These are phyloP conservation scores for Melangyna quadrimaculata DNA, from an alignment of 2,888 invertebrate genomes.

Conservation along the genomic window DNA sequence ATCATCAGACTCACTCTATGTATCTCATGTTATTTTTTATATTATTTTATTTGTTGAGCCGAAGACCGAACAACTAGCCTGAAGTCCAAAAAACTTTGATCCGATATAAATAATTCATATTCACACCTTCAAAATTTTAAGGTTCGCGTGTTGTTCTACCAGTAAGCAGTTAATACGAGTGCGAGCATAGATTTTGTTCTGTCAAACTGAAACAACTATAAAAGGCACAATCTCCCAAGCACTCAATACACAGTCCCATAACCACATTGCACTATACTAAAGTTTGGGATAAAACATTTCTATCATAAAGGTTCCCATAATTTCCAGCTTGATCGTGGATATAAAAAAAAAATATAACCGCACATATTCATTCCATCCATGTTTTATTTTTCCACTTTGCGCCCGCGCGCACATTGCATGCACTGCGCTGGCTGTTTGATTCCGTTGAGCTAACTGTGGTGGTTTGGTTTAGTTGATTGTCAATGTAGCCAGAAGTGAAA, in stretches of 20 bases:
- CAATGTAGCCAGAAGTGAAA: constrained; percentile 71
- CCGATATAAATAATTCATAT: constrained; percentile 67
- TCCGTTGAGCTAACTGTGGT: constrained; percentile 1
- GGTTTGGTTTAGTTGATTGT: constrained; percentile 50
- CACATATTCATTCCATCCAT: constrained; percentile 19
- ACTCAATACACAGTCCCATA: not conserved
- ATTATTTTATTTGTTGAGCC: constrained; percentile 6
- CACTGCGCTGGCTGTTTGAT: not conserved
- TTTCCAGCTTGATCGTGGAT: constrained; percentile 34
- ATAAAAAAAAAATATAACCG: too few relatives aligned
- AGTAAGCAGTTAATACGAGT: not conserved
- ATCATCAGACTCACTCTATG: constrained; percentile 5
- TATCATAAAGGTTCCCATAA: constrained; percentile 71
- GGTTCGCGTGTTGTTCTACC: constrained; percentile 53
- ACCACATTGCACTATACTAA: not conserved
- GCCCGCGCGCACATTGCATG: constrained; percentile 52
- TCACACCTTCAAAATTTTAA: constrained; percentile 59
- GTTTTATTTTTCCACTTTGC: not conserved
- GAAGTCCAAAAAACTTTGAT: constrained; percentile 35
- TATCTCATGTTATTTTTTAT: constrained; percentile 10
- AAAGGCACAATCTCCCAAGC: constrained; percentile 11
- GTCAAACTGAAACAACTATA: constrained; percentile 35
- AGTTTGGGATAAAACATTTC: constrained; percentile 61
- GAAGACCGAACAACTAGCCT: constrained; percentile 18
- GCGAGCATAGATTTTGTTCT: constrained; percentile 40